Evolutionary conservation across 92 coral and sea anemone genomes (phyloP).

Genomic region (Palythoa heliodiscus): DNA sequence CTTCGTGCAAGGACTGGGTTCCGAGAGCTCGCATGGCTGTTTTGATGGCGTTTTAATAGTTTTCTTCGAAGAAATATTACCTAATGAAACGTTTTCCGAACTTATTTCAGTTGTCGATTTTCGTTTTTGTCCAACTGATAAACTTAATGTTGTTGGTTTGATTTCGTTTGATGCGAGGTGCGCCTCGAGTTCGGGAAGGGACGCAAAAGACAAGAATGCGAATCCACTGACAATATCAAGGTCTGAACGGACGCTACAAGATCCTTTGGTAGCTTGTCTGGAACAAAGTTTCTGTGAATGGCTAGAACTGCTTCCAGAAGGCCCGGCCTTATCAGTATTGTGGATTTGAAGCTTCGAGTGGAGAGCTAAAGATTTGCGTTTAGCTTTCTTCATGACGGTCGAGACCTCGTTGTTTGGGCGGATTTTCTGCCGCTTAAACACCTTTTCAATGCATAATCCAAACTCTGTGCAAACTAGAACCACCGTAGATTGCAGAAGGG

Average conservation of each 20-base stretch:
- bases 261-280: conserved; percentile 41
- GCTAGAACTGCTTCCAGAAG: conserved; percentile 37
- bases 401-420: neutral
- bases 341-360: conserved; percentile 39
- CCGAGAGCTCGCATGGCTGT: neutral
- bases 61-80: conserved; percentile 21
- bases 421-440: neutral
- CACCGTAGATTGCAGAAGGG: neutral
- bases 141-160: conserved; percentile 58
- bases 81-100: neutral
- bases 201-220: conserved; percentile 79
- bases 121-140: conserved; percentile 70
- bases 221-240: conserved; percentile 83
- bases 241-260: conserved; percentile 56
- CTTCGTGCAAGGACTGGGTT: neutral
- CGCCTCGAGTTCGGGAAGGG: conserved; percentile 67
- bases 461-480: conserved; percentile 1
- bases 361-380: conserved; percentile 29
- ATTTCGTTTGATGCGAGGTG: conserved; percentile 78
- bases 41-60: neutral
- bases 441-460: neutral
- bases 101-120: conserved; percentile 11
- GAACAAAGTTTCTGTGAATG: conserved; percentile 56
- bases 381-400: conserved; percentile 18
- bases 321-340: conserved; percentile 37